Conservation (phyloP, 2,797 vertebrate species). For the Poecile montanus region DNA sequence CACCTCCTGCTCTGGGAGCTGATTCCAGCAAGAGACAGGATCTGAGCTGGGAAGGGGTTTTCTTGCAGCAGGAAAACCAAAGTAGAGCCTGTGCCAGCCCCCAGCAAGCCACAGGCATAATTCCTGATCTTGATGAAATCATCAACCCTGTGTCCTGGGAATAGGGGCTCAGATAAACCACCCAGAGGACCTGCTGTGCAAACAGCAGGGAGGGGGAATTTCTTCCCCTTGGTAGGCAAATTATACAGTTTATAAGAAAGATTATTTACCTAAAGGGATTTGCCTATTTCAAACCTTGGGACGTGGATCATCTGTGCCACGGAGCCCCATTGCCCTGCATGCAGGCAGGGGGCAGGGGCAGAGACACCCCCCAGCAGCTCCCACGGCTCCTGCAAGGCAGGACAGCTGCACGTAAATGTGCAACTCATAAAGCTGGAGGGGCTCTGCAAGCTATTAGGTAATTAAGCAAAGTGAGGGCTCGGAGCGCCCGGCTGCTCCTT, state of each 20-base stretch:
- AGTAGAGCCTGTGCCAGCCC: not conserved
- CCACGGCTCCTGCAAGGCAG: constrained; percentile 11
- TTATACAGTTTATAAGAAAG: not conserved
- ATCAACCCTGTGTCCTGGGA: not conserved
- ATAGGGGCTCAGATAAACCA: not conserved
- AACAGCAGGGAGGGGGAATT: not conserved
- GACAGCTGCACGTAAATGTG: constrained; percentile 65
- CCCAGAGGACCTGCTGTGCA: not conserved
- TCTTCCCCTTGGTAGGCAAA: not conserved
- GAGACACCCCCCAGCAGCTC: not conserved
- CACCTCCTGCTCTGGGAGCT: not conserved
- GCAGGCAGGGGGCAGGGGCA: not conserved
- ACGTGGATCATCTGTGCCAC: not conserved
- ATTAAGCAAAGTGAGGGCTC: constrained; percentile 68
- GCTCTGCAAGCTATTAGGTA: constrained; percentile 74
- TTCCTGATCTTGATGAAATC: constrained; percentile 1
- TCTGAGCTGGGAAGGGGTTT: not conserved
- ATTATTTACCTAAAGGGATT: not conserved
- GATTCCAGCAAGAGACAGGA: not conserved
- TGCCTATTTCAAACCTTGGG: not conserved
- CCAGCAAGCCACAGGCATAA: constrained; percentile 3
- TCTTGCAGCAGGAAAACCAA: not conserved
- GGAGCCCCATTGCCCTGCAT: not conserved
- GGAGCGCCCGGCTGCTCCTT: constrained; percentile 30
- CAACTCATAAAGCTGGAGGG: constrained; percentile 61